These are phyloP conservation scores for Drosophila nasuta DNA, from an alignment of 1,140 invertebrate genomes.

Conservation along the genomic window DNA sequence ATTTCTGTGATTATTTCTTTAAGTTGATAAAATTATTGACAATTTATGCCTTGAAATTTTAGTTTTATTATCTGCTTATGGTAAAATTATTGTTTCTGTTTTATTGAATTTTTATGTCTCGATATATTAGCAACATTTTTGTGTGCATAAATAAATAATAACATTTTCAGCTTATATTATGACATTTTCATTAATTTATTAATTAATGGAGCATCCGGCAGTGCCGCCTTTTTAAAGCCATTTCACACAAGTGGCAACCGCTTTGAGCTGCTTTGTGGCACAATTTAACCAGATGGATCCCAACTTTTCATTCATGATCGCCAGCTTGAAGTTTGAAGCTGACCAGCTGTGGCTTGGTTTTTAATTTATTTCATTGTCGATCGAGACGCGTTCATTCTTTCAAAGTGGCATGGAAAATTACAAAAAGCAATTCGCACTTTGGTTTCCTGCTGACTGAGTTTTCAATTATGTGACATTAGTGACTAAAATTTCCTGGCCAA, in stretches of 20 bases:
- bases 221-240: slow-evolving; percentile 15
- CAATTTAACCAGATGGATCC: slow-evolving; percentile 61
- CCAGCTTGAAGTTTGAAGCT: neutral
- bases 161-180: neutral
- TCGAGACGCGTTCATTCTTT: neutral
- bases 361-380: neutral
- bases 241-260: slow-evolving; percentile 54
- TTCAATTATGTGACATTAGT: slow-evolving; percentile 43
- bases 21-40: too few relatives aligned
- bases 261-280: slow-evolving; percentile 61
- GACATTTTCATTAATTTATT: slow-evolving; percentile 3
- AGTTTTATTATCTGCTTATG: too few relatives aligned
- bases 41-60: too few relatives aligned
- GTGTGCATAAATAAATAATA: neutral
- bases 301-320: slow-evolving; percentile 59
- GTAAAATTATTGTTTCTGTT: neutral
- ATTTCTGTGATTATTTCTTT: too few relatives aligned
- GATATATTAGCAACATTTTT: neutral
- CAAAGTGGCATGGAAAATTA: slow-evolving; percentile 63
- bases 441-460: slow-evolving; percentile 29
- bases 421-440: slow-evolving; percentile 57
- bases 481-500: neutral
- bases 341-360: neutral
- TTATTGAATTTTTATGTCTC: neutral
- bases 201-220: slow-evolving; percentile 32